Evolutionary conservation across 2,797 vertebrate genomes (phyloP), one percentile per base, ranked within the genome.

Genomic region (Sitta carolinensis): DNA sequence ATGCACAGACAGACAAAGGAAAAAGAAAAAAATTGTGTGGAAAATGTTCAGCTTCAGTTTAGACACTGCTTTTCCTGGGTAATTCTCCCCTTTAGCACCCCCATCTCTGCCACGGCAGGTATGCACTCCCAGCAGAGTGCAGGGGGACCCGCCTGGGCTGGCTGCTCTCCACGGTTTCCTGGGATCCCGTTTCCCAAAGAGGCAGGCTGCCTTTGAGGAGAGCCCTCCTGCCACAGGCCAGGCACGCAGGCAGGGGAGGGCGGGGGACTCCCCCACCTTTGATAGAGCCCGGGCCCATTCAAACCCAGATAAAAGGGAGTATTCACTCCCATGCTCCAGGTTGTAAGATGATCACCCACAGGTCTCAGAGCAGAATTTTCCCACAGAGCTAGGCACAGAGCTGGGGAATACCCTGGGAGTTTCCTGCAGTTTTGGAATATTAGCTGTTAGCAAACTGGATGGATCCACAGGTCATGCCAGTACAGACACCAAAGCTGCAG

Each of bases 321-420:
- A 58, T 73, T 84, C 77, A 47, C 51, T 82, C 69, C 79, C 93
- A 47, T 70, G 93, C 87, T 84, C 77, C 67, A 47, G 68, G 70
- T 42, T 5, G 58, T 81, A 94, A 95, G 84, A 88, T 45, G 90
- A 94, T 95, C 62, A 8, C 54, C 18, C 16, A 23, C 43, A 61
- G 63, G 76, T 76, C 91, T 88, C 20, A 0, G 34, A 45, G 73
- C 77, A 84, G 67, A 72, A 76, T 84, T 93, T 94, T 94, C 93
- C 81, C 94, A 89, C 82, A 64, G 50, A 83, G 51, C 21, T 32
- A 36, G 29, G 68, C 73, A 68, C 48, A 34, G 64, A 59, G 50
- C 52, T 51, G 32, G 73, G 75, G 89, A 91, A 87, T 34, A 58
- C 45, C 21, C 59, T 19, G 54, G 12, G 76, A 94, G 45, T 54